Percentiles rank a stretch among this genome's conserved stretches.
Conservation (phyloP, 2,113 vertebrate genomes). For the Condylura cristata region DNA sequence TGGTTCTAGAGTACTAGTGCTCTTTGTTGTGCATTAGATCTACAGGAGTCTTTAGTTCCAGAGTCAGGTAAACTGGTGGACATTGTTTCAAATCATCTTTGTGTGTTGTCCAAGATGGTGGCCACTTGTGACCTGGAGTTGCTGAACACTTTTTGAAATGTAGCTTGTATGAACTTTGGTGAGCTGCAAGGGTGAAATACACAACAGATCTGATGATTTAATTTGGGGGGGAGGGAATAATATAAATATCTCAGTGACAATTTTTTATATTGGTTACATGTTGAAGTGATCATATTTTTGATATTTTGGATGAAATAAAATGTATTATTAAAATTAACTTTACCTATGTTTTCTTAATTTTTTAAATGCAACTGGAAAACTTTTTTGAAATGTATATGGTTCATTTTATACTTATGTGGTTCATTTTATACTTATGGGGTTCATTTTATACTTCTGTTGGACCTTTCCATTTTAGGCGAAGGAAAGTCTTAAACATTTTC, state of each 20-base stretch:
- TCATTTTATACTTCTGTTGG: not conserved
- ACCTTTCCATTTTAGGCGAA: not conserved
- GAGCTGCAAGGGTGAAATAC: not conserved
- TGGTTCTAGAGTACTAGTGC: not conserved
- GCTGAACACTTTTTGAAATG: not conserved
- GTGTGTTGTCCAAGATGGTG: not conserved
- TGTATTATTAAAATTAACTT: not conserved
- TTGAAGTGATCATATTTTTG: conserved; percentile 16
- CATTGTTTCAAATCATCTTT: not conserved
- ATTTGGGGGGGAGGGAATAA: not conserved
- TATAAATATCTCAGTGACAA: not conserved
- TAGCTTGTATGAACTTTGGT: not conserved
- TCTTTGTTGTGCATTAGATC: not conserved
- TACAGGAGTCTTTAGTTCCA: not conserved
- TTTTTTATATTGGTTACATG: not conserved
- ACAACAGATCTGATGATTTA: not conserved
- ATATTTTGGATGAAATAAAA: conserved; percentile 22
- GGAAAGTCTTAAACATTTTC: not conserved
- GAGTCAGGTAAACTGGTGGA: not conserved
- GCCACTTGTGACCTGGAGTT: not conserved
- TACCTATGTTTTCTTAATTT: not conserved
- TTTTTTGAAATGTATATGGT: not conserved
- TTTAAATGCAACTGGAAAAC: not conserved
- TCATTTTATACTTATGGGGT: too few species aligned
- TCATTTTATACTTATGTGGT: not conserved